A percentile compares a stretch with the other conserved stretches of the same genome.
phyloP scores from a whole-genome alignment of 2,888 invertebrate species.

The Napeogenes inachia region DNA sequence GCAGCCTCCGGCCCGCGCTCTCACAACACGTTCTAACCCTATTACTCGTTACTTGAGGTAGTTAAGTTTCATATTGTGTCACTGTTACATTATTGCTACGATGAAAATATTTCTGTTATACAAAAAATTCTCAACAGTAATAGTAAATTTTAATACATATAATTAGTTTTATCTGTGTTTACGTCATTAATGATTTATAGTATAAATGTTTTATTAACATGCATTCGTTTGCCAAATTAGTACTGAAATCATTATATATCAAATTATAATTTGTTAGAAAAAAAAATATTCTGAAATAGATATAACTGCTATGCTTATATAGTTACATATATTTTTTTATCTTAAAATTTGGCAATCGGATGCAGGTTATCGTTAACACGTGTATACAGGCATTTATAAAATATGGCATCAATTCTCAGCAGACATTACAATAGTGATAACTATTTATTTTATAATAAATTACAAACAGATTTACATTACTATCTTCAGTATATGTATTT shows the following conservation, averaged over 20 bases:
- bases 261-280: not conserved
- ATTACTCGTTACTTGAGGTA: conserved; percentile 73
- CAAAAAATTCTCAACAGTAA: conserved; percentile 60
- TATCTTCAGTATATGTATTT: conserved; percentile 8
- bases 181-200: conserved; percentile 45
- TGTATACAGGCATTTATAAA: conserved; percentile 13
- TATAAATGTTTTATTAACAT: conserved; percentile 32
- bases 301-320: not conserved
- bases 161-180: conserved; percentile 37
- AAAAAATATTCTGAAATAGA: not conserved
- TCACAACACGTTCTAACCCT: conserved; percentile 54
- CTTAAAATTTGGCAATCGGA: conserved; percentile 11
- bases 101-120: conserved; percentile 61
- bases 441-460: conserved; percentile 18
- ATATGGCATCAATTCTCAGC: not conserved
- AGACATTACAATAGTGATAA: not conserved
- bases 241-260: not conserved
- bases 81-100: conserved; percentile 60
- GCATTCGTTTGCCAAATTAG: conserved; percentile 15
- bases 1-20: conserved; percentile 37
- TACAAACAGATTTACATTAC: conserved; percentile 12
- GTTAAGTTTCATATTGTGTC: conserved; percentile 67
- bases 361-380: conserved; percentile 14
- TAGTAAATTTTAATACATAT: conserved; percentile 46
- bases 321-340: not conserved